These are phyloP conservation scores for Diadophis punctatus DNA, from an alignment of 2,113 vertebrate species.

Conservation along the genomic window DNA sequence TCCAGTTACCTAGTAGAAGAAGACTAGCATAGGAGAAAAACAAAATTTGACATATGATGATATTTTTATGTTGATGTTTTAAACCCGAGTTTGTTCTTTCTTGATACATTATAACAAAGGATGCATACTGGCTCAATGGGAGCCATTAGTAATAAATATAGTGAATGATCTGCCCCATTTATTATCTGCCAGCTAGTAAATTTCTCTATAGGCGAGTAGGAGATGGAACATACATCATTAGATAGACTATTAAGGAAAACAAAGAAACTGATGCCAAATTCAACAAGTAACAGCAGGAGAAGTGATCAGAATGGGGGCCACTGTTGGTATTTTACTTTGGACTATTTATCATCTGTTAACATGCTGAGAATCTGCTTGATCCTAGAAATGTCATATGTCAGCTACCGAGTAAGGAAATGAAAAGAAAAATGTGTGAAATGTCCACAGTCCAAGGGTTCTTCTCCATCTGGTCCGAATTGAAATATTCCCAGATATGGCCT, in stretches of 20 bases:
- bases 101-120: not conserved
- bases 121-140: not conserved
- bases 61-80: constrained; percentile 7
- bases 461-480: not conserved
- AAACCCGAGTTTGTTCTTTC: constrained; percentile 26
- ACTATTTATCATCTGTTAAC: not conserved
- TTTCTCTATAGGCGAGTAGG: not conserved
- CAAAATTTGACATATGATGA: not conserved
- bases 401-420: not conserved
- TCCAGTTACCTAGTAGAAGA: not conserved
- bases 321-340: not conserved
- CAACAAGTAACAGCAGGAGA: not conserved
- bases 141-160: constrained; percentile 4
- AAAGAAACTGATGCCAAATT: not conserved
- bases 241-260: not conserved
- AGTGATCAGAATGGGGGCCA: not conserved
- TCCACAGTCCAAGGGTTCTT: not conserved
- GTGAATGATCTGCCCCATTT: not conserved
- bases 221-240: not conserved
- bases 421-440: not conserved
- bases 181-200: not conserved
- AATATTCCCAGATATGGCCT: not conserved
- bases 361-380: not conserved
- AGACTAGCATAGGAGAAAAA: not conserved
- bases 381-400: not conserved